Conservation (phyloP, 2,797 vertebrate genomes). For the Myotis daubentonii region DNA sequence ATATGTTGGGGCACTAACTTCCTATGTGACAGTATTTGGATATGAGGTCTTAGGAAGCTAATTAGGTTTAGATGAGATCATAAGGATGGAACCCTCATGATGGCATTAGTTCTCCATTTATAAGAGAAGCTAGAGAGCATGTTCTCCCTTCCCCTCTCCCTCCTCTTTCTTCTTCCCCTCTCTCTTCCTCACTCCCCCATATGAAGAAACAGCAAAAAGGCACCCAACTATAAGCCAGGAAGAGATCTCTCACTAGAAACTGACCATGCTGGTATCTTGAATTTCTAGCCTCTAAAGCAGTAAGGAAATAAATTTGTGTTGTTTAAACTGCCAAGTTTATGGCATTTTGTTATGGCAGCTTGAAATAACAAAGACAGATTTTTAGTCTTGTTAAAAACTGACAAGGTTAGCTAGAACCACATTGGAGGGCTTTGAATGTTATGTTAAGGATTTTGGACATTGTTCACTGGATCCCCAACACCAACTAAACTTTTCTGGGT, state of each 20-base stretch:
- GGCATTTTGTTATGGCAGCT: not conserved
- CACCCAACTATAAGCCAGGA: not conserved
- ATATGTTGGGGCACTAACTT: not conserved
- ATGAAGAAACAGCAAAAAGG: not conserved
- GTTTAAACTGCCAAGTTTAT: not conserved
- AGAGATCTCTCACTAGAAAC: not conserved
- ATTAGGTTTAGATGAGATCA: not conserved
- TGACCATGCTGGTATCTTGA: not conserved
- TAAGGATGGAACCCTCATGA: not conserved
- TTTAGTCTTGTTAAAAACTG: not conserved
- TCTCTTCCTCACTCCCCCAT: not conserved
- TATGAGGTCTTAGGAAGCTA: not conserved
- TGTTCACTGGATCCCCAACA: not conserved
- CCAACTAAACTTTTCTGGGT: not conserved
- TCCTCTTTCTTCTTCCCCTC: not conserved
- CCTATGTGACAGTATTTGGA: not conserved
- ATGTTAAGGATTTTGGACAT: not conserved
- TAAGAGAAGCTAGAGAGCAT: not conserved
- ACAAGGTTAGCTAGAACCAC: not conserved
- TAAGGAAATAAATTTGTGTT: not conserved
- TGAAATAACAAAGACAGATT: not conserved
- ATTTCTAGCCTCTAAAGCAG: not conserved
- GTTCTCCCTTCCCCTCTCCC: not conserved
- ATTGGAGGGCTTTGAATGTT: not conserved
- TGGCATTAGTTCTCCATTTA: not conserved